Conservation (phyloP, 2,797 vertebrate species). For the Scolopax bukidnonensis region DNA sequence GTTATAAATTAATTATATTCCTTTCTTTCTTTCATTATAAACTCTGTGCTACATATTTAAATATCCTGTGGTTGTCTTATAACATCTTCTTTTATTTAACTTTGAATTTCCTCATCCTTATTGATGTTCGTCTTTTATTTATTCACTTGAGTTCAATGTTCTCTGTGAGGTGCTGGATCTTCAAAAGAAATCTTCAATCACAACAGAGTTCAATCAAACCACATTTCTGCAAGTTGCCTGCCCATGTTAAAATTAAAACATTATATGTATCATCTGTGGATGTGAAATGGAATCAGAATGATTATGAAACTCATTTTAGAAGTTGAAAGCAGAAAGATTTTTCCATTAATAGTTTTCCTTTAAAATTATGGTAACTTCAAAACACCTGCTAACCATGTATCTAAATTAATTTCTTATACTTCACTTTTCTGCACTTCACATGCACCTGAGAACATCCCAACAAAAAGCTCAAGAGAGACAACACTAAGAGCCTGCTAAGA, state of each 20-base stretch:
- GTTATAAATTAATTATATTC: neutral
- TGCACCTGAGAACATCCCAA: neutral
- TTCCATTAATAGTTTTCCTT: neutral
- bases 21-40: neutral
- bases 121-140: slow-evolving; percentile 30
- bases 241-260: slow-evolving; percentile 10
- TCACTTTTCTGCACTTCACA: neutral
- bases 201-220: slow-evolving; percentile 26
- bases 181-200: slow-evolving; percentile 51
- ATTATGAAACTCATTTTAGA: neutral
- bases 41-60: neutral
- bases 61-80: neutral
- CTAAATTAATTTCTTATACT: neutral
- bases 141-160: slow-evolving; percentile 43
- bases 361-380: neutral
- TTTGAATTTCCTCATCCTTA: slow-evolving; percentile 12
- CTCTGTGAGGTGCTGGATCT: slow-evolving; percentile 11
- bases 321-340: neutral
- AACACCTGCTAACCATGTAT: neutral
- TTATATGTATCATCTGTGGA: neutral
- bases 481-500: neutral
- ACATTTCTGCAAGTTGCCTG: slow-evolving; percentile 15
- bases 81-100: slow-evolving; percentile 24
- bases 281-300: neutral
- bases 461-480: neutral